Evolutionary conservation across 2,888 invertebrate genomes (phyloP).

Genomic region (Pseudoips prasinana): DNA sequence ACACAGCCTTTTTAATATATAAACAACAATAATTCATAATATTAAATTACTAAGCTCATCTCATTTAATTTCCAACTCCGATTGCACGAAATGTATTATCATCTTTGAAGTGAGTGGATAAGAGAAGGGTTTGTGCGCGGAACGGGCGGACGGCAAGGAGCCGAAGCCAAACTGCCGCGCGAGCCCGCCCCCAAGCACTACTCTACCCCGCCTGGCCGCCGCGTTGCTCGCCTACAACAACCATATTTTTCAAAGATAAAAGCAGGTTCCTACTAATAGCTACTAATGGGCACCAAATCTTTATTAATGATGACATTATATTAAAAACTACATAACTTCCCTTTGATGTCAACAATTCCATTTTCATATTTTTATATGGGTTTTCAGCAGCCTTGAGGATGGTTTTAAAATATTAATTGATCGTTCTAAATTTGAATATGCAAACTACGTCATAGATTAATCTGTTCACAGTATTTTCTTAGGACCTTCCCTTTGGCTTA

Average conservation of each 20-base stretch:
- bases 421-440: slow-evolving; percentile 24
- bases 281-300: slow-evolving; percentile 24
- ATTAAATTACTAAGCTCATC: slow-evolving; percentile 49
- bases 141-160: slow-evolving; percentile 60
- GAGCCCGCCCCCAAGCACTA: slow-evolving; percentile 55
- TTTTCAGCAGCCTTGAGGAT: too few species aligned
- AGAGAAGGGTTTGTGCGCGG: slow-evolving; percentile 30
- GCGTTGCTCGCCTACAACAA: slow-evolving; percentile 50
- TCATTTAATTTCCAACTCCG: slow-evolving; percentile 32
- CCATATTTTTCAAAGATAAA: slow-evolving; percentile 54
- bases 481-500: slow-evolving; percentile 4
- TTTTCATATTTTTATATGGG: too few species aligned
- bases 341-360: not conserved
- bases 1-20: slow-evolving; percentile 32
- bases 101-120: slow-evolving; percentile 30
- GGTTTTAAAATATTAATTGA: too few species aligned
- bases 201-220: slow-evolving; percentile 71
- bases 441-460: slow-evolving; percentile 18
- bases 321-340: slow-evolving; percentile 16
- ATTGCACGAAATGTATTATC: slow-evolving; percentile 40
- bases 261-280: slow-evolving; percentile 31
- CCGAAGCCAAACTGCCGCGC: slow-evolving; percentile 72
- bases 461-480: slow-evolving; percentile 14
- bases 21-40: slow-evolving; percentile 41
- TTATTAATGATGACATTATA: slow-evolving; percentile 22